Base-by-base conservation (phyloP, 35 echinoderm and acorn worm genomes). In the Eucidaris tribuloides region DNA sequence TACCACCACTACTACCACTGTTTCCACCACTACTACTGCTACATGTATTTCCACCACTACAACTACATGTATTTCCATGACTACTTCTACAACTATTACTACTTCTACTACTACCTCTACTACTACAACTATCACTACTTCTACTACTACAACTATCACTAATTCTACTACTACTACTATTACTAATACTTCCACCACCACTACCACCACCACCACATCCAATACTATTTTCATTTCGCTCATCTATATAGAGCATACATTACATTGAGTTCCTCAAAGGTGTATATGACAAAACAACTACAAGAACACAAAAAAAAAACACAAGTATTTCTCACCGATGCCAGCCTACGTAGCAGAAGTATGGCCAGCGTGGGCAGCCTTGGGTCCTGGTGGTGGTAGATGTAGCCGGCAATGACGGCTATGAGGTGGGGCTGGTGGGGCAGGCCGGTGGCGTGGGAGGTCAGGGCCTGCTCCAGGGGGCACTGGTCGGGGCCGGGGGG, bases 371-470 rank as follows among this genome's bases (percentile, higher is more conserved):
- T 93, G 13, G 94, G 90, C 18, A 97, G 45, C 38, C 82, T 87
- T 29, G 94, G 89, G 56, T 97, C 90, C 59, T 84, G 87, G 50
- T 71, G 81, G 70, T 97, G 94, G 25, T 97, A 97, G 54, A 97
- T 97, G 46, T 97, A 97, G 3, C 90, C 79, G 2, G 94, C 90
- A 32, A 97, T 93, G 2, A 92, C 76, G 1, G 90, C 94, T 0
- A 97, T 80, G 3, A 97, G 63, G n/a, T 92, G 94, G 5, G 90
- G 86, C 49, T 97, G 94, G 41, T 97, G 94, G 36, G 90, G 90
- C 41, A 97, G 54, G 37, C 90, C 90, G 9, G 86, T 97, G 29
- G 90, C 89, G 31, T 97, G 94, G 34, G 90, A 79, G 13, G 94
- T 97, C 50, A 97, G 79, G 42, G 77, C 81, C 35, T 88, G 58